Conservation (phyloP, 2,888 invertebrate genomes). For the Smittia sp. region DNA sequence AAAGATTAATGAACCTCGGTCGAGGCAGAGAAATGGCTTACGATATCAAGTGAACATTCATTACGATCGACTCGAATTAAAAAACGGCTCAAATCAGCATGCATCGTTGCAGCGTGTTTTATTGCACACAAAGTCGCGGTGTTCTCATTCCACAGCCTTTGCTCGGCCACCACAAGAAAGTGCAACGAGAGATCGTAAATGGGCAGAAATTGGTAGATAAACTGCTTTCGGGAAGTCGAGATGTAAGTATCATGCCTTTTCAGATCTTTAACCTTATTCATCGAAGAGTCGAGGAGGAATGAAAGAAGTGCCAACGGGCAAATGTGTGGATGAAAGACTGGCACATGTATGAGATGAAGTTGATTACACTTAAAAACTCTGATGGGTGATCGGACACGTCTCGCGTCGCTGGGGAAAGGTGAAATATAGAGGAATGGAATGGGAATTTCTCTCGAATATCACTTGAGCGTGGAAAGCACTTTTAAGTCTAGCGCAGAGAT, state of each 20-base stretch:
- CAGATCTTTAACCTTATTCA: constrained; percentile 27
- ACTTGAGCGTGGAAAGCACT: background rate
- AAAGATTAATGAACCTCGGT: constrained; percentile 33
- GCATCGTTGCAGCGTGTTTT: background rate
- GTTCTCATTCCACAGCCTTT: no score
- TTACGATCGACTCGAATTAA: background rate
- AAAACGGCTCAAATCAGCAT: background rate
- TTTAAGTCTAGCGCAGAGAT: background rate
- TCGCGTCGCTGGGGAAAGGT: background rate
- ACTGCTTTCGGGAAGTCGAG: constrained; percentile 27
- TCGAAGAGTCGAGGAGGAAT: background rate
- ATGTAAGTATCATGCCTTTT: constrained; percentile 3
- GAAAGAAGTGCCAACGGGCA: background rate
- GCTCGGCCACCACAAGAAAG: background rate
- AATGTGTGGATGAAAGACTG: constrained; percentile 6
- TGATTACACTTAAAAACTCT: constrained; percentile 22
- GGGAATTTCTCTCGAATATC: background rate
- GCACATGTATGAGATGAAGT: constrained; percentile 16
- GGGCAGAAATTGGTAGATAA: constrained; percentile 16
- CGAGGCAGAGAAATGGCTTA: constrained; percentile 10
- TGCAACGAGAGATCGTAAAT: background rate
- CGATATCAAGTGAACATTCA: constrained; percentile 24
- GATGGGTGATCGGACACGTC: constrained; percentile 23
- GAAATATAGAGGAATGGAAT: background rate
- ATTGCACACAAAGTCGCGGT: background rate